phyloP scores from a whole-genome alignment of 2,797 vertebrate genomes.

The Distichodus sexfasciatus region DNA sequence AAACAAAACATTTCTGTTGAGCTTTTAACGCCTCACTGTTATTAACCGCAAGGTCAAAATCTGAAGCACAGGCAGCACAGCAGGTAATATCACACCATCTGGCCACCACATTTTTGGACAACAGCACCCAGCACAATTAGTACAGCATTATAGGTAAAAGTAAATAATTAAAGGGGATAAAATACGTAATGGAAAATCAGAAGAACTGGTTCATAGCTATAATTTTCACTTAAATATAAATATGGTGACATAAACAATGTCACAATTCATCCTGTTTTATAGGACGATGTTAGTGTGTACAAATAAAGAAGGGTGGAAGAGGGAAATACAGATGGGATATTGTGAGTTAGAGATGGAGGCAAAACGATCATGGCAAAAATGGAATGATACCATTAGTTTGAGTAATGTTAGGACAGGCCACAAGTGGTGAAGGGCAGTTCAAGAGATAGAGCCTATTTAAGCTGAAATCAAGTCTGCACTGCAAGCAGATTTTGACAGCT shows the following conservation, averaged over 20 bases:
- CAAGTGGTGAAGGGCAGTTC: neutral
- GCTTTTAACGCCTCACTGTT: neutral
- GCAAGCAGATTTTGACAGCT: constrained; percentile 20
- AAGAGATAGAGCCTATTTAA: neutral
- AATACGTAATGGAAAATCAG: no score
- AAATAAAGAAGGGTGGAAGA: no score
- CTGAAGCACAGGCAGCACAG: neutral
- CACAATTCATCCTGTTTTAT: no score
- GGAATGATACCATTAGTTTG: no score
- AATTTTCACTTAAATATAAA: no score
- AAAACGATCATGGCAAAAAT: no score
- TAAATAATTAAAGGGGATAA: neutral
- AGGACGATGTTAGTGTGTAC: no score
- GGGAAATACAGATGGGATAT: no score
- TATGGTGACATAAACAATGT: no score
- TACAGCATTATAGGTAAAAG: neutral
- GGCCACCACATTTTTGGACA: neutral
- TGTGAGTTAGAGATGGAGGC: no score
- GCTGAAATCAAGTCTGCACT: constrained; percentile 23
- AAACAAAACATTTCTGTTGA: neutral
- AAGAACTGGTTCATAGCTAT: no score
- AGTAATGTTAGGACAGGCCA: no score
- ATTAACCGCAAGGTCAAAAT: neutral
- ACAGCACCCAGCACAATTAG: neutral
- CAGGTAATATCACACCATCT: neutral